These are phyloP conservation scores for Rhinophrynus dorsalis DNA, from an alignment of 2,797 vertebrate species.

Conservation along the genomic window DNA sequence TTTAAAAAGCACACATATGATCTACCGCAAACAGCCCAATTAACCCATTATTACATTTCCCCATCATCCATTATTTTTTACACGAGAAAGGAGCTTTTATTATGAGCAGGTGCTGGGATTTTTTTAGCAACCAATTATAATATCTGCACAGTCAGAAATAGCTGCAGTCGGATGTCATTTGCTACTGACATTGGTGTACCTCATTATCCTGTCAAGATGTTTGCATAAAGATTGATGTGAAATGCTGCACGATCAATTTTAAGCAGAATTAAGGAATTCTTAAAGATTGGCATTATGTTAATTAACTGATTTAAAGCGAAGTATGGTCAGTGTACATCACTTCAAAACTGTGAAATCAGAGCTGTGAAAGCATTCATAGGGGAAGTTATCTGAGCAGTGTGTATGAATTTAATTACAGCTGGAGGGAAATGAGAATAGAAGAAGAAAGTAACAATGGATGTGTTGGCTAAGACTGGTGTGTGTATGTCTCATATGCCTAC, in stretches of 20 bases:
- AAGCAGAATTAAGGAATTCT: slow-evolving; percentile 12
- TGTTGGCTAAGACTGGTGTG: no score
- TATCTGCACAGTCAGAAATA: neutral
- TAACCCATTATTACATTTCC: no score
- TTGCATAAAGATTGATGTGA: slow-evolving; percentile 9
- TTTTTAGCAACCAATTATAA: neutral
- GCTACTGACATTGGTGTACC: slow-evolving; percentile 6
- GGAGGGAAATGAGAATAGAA: no score
- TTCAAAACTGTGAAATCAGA: slow-evolving; percentile 33
- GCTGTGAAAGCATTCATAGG: neutral
- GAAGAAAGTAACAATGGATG: no score
- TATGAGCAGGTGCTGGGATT: no score
- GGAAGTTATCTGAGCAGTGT: no score
- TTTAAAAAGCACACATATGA: no score
- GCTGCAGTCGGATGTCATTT: slow-evolving; percentile 6
- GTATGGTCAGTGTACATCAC: slow-evolving; percentile 11
- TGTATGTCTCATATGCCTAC: no score
- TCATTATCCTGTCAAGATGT: neutral
- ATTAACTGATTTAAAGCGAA: slow-evolving; percentile 38
- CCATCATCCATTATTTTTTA: no score
- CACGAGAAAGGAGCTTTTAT: no score
- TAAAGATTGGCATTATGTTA: slow-evolving; percentile 30
- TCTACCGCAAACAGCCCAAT: no score
- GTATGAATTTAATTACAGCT: no score
- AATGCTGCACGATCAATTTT: slow-evolving; percentile 22